These are phyloP conservation scores for Schlechtendalia chinensis DNA, from an alignment of 1,140 invertebrate genomes.

Conservation along the genomic window DNA sequence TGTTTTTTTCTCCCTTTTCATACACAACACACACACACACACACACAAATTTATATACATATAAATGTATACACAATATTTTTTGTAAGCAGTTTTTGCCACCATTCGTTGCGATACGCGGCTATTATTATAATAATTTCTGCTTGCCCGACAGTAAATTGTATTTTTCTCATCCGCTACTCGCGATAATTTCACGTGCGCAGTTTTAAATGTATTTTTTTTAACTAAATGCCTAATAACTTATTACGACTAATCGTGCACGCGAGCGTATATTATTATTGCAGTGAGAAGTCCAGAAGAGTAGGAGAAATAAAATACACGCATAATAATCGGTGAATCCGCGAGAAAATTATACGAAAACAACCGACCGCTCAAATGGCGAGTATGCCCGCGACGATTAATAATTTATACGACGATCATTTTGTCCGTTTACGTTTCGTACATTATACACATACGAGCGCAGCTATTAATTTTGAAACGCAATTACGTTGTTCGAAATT, in stretches of 20 bases:
- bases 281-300: no score
- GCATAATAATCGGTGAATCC: background rate
- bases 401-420: no score
- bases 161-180: background rate
- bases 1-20: background rate
- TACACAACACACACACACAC: no score
- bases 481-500: background rate
- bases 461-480: background rate
- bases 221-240: background rate
- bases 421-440: no score
- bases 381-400: background rate
- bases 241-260: background rate
- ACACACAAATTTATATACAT: background rate
- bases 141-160: background rate
- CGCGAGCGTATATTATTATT: background rate
- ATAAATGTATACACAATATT: background rate
- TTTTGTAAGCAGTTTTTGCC: conserved; percentile 9
- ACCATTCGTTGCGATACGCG: background rate
- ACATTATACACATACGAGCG: no score
- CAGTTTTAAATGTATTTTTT: background rate
- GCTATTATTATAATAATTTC: background rate
- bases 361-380: background rate
- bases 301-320: no score
- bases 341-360: no score
- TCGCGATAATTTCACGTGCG: background rate